Evolutionary conservation across 2,888 invertebrate genomes (phyloP).

Genomic region (Lathronympha strigana): DNA sequence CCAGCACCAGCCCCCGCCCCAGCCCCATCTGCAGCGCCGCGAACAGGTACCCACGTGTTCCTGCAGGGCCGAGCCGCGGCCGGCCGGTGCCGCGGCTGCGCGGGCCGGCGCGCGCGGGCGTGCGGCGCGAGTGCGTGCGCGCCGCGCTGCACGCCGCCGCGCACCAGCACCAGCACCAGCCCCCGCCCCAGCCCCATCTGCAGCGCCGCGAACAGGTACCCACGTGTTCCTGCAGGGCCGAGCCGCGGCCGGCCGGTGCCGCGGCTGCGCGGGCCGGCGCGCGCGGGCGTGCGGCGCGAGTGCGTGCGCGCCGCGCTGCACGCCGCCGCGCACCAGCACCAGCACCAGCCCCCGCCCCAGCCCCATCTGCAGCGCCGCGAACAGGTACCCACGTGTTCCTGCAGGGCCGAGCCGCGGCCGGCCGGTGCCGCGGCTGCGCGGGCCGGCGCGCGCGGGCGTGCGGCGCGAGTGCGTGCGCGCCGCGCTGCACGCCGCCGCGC

Average conservation of each 20-base stretch:
- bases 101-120: constrained; percentile 77
- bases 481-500: constrained; percentile 89
- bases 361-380: constrained; percentile 82
- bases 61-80: too few species aligned
- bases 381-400: too few species aligned
- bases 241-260: too few species aligned
- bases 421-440: constrained; percentile 54
- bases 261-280: background rate
- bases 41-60: too few species aligned
- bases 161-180: constrained; percentile 48
- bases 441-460: constrained; percentile 80
- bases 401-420: constrained; percentile 47
- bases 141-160: constrained; percentile 90
- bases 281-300: background rate
- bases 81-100: too few species aligned
- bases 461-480: constrained; percentile 92
- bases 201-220: background rate
- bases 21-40: too few species aligned
- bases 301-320: constrained; percentile 9
- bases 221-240: too few species aligned
- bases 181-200: constrained; percentile 26
- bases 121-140: constrained; percentile 90
- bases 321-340: constrained; percentile 54
- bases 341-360: constrained; percentile 84
- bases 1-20: constrained; percentile 87